Evolutionary conservation across 2,797 vertebrate genomes (phyloP).

Genomic region (Pipistrellus pygmaeus): DNA sequence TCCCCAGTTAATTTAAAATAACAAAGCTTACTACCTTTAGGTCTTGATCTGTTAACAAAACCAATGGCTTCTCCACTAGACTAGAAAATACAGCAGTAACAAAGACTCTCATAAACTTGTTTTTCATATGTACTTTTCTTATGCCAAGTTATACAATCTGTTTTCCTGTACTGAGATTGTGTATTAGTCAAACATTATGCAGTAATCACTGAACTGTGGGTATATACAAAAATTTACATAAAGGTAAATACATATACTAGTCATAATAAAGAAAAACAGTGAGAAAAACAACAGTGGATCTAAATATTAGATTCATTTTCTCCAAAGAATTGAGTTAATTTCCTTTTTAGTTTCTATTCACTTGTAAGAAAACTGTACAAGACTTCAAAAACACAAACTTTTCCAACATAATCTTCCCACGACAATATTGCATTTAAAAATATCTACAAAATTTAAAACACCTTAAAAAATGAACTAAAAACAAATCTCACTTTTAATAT

Average conservation of each 20-base stretch:
- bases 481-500: constrained; percentile 44
- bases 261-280: constrained; percentile 38
- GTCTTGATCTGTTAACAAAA: constrained; percentile 35
- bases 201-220: not conserved
- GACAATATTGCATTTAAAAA: not conserved
- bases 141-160: not conserved
- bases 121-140: constrained; percentile 38
- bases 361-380: constrained; percentile 12
- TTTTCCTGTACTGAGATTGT: not conserved
- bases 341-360: constrained; percentile 12
- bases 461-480: not conserved
- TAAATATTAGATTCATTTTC: constrained; percentile 9
- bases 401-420: constrained; percentile 16
- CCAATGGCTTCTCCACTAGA: not conserved
- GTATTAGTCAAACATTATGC: constrained; percentile 1
- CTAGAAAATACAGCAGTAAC: constrained; percentile 49
- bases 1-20: not conserved
- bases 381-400: constrained; percentile 21
- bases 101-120: constrained; percentile 38
- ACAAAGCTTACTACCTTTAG: not conserved
- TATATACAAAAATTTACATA: constrained; percentile 29
- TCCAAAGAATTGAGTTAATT: constrained; percentile 20
- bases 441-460: constrained; percentile 12
- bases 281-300: constrained; percentile 31
- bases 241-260: not conserved